Base-by-base conservation (phyloP, 2,888 invertebrate species). In the Agapostemon virescens region DNA sequence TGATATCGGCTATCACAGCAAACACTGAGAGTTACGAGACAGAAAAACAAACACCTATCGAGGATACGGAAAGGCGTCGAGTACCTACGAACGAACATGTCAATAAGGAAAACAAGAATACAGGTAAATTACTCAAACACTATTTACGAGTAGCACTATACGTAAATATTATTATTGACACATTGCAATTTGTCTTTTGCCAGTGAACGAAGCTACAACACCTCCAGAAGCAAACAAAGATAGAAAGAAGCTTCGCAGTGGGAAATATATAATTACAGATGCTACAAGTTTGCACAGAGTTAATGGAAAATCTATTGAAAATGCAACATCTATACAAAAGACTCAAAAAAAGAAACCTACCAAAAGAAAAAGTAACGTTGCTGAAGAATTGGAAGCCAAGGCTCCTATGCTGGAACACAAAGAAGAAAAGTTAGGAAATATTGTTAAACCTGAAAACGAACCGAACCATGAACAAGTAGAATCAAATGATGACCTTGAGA, bases 161-260 rank as follows among this genome's bases (percentile, higher is more conserved):
- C 7, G 4, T 23, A 69, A 30, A 13, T 23, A 33, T 33, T 36
- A 1, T 68, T 17, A 49, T 36, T 9, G 55, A 30, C 55, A 73
- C 17, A 17, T 23, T 71, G 33, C 58, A 69, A 49, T 71, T 68
- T 17, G 69, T 36, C 7, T 71, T n/a, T 52, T 52, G 9, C 26
- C n/a, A 63, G 49, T 55, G 6, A 74, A 38, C 5, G 52, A 81
- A 40, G 55, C 45, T 55, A 70, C 40, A 64, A 33, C 61, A 45
- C 23, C 52, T 42, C 52, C 77, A 49, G 77, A 69, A 40, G n/a
- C 40, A 15, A 69, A 52, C n/a, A 73, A 55, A 0, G 79, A 74
- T 45, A 84, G 68, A 40, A 84, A 68, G 30, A 82, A 79, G 30
- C 75, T 84, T 38, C 82, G 84, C 20, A 84, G 23, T 69, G 82